Conservation (phyloP, 2,797 vertebrate genomes). For the Melanotaenia pygmaea region DNA sequence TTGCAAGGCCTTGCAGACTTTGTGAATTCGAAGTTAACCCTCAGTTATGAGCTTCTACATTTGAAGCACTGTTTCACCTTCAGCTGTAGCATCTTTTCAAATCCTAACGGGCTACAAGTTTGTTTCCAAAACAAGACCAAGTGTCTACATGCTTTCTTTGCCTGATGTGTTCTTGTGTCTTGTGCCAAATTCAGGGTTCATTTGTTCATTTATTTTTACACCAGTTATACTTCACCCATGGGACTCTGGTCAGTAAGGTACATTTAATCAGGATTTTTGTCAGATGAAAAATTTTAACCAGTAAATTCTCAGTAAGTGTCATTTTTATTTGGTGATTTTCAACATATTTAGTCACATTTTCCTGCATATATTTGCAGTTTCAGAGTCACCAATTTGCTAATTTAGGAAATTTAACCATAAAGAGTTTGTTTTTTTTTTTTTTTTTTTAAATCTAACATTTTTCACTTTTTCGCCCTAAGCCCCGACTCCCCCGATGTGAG, state of each 20-base stretch:
- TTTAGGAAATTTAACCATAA: no score
- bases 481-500: no score
- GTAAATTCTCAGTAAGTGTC: no score
- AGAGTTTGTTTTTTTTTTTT: no score
- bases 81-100: conserved; percentile 30
- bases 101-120: conserved; percentile 32
- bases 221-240: not conserved
- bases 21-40: conserved; percentile 49
- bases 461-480: no score
- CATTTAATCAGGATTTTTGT: not conserved
- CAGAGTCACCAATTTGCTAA: no score
- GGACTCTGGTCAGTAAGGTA: not conserved
- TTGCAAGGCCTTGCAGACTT: conserved; percentile 29
- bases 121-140: conserved; percentile 16
- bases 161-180: not conserved
- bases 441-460: no score
- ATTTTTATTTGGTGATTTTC: no score
- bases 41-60: conserved; percentile 38
- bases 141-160: not conserved
- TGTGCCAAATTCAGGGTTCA: not conserved
- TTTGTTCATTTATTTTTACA: not conserved
- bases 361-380: no score
- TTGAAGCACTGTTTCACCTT: conserved; percentile 35
- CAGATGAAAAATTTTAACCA: not conserved
- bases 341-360: no score